phyloP scores from a whole-genome alignment of 2,113 vertebrate genomes.

The Amphilophus citrinellus region DNA sequence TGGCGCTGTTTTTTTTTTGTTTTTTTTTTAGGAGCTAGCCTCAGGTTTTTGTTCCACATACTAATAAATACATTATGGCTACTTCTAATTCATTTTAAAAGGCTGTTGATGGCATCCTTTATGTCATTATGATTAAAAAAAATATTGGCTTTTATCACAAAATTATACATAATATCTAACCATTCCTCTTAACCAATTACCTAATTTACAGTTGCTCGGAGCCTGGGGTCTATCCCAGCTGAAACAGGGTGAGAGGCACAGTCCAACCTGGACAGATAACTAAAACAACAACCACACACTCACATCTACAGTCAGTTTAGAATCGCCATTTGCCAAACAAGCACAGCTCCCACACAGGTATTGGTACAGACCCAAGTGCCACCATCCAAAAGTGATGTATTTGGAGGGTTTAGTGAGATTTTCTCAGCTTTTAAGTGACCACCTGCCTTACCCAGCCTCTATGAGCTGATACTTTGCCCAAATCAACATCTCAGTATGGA shows the following conservation, averaged over 20 bases:
- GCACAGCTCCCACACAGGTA: not conserved
- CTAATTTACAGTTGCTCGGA: not conserved
- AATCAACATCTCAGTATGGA: conserved; percentile 1
- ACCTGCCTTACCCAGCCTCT: not conserved
- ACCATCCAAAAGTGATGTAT: not conserved
- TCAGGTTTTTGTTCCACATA: not conserved
- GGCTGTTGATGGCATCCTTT: not conserved
- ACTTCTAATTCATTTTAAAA: not conserved
- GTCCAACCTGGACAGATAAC: not conserved
- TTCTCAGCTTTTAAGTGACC: not conserved
- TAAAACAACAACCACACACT: not conserved
- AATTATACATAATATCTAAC: not conserved
- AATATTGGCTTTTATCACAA: not conserved
- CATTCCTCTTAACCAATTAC: not conserved
- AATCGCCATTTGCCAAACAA: not conserved
- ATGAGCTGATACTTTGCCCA: not conserved
- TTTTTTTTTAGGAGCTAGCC: not conserved
- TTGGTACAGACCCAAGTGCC: not conserved
- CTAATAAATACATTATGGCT: conserved; percentile 12
- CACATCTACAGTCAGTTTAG: not conserved
- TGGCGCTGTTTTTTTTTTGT: not conserved
- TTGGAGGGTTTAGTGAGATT: not conserved
- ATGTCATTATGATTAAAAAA: not conserved
- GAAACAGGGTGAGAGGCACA: not conserved
- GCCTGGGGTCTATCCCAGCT: not conserved